Conservation (phyloP, 2,113 vertebrate species). For the Scophthalmus maximus region DNA sequence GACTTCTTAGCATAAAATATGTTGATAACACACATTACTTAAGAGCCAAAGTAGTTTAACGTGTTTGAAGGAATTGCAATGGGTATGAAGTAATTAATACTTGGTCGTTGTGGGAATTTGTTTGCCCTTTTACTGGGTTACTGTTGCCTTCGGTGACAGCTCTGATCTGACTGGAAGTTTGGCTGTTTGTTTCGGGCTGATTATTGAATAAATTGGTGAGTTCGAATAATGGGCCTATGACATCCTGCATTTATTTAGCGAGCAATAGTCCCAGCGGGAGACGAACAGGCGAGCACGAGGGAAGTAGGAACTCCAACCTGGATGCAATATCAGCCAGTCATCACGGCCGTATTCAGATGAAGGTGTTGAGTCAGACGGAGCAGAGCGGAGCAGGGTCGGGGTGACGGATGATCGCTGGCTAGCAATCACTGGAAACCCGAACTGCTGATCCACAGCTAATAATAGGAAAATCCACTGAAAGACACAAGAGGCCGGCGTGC, state of each 20-base stretch:
- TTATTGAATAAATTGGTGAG: neutral
- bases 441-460: conserved; percentile 65
- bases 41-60: too few relatives aligned
- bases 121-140: too few relatives aligned
- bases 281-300: conserved; percentile 4
- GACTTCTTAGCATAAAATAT: neutral
- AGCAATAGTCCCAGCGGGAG: conserved; percentile 9
- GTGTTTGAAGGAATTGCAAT: neutral
- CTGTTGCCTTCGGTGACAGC: too few relatives aligned
- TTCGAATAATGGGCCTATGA: neutral
- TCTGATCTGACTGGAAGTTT: neutral
- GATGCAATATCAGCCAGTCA: conserved; percentile 34
- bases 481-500: conserved; percentile 25
- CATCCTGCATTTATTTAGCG: neutral
- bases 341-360: conserved; percentile 34
- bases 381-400: conserved; percentile 40
- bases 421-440: conserved; percentile 55
- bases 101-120: too few relatives aligned
- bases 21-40: too few relatives aligned
- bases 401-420: conserved; percentile 64
- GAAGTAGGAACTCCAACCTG: conserved; percentile 20
- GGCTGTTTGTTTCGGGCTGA: neutral
- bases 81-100: conserved; percentile 10
- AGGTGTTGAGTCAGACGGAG: conserved; percentile 59
- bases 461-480: conserved; percentile 55